Percentiles rank a stretch among this genome's conserved stretches.
Conservation (phyloP, 2,113 vertebrate species). For the Capreolus pygargus region DNA sequence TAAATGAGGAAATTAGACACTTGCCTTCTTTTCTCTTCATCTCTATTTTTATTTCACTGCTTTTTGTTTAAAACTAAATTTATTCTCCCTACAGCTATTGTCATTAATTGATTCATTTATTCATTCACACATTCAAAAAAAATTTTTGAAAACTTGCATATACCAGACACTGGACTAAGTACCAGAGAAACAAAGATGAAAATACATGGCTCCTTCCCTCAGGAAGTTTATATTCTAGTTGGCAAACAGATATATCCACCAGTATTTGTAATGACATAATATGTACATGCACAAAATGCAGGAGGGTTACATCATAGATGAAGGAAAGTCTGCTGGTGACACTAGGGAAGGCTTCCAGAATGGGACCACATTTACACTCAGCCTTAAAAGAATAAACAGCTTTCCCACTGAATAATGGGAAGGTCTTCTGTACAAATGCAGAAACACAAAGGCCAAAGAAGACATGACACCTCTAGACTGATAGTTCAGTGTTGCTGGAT, state of each 20-base stretch:
- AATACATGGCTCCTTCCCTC: background rate
- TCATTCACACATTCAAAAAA: background rate
- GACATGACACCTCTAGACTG: background rate
- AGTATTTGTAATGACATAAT: background rate
- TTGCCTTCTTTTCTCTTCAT: background rate
- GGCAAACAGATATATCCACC: background rate
- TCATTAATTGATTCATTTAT: background rate
- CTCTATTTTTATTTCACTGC: background rate
- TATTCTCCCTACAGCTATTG: background rate
- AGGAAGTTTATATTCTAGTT: background rate
- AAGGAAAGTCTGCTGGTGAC: background rate
- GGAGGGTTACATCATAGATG: background rate
- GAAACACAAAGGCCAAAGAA: background rate
- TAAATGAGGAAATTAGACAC: background rate
- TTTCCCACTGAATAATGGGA: background rate
- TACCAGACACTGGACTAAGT: background rate
- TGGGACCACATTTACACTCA: background rate
- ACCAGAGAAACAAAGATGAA: background rate
- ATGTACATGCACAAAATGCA: background rate
- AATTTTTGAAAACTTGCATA: background rate
- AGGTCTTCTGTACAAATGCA: background rate
- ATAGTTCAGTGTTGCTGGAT: background rate
- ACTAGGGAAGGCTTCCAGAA: background rate
- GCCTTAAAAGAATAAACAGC: background rate
- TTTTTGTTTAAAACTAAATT: constrained; percentile 10